These are phyloP conservation scores for Cotesia typhae DNA, from an alignment of 1,140 invertebrate genomes.

Conservation along the genomic window DNA sequence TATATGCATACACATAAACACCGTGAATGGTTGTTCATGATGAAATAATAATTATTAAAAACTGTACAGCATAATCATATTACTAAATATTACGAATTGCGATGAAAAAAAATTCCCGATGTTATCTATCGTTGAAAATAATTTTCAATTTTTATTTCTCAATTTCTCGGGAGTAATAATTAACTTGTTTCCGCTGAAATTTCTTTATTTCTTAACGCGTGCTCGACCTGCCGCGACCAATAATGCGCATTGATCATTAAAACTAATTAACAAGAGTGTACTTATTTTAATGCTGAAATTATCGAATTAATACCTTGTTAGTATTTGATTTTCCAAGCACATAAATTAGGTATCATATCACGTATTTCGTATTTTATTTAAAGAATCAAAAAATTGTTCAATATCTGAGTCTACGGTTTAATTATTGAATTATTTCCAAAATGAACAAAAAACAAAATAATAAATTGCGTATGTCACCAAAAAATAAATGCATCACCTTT, in stretches of 20 bases:
- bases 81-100: not conserved
- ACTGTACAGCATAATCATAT: not conserved
- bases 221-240: conserved; percentile 4
- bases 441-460: no score
- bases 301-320: no score
- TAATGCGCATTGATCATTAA: conserved; percentile 8
- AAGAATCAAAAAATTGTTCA: no score
- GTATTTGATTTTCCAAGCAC: no score
- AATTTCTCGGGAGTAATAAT: not conserved
- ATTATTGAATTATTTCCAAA: no score
- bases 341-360: no score
- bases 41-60: conserved; percentile 4
- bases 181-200: conserved; percentile 4
- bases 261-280: not conserved
- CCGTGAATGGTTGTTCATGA: not conserved
- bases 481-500: not conserved
- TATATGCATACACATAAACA: no score
- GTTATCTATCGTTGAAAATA: not conserved
- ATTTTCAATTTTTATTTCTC: no score
- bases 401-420: no score
- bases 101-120: not conserved
- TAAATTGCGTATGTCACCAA: not conserved
- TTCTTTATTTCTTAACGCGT: conserved; percentile 6
- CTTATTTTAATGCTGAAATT: no score
- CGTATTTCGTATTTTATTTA: no score